Percentiles rank a stretch among this genome's conserved stretches.
Evolutionary conservation across 2,113 vertebrate genomes (phyloP).

Genomic region (Chascanopsetta lugubris): DNA sequence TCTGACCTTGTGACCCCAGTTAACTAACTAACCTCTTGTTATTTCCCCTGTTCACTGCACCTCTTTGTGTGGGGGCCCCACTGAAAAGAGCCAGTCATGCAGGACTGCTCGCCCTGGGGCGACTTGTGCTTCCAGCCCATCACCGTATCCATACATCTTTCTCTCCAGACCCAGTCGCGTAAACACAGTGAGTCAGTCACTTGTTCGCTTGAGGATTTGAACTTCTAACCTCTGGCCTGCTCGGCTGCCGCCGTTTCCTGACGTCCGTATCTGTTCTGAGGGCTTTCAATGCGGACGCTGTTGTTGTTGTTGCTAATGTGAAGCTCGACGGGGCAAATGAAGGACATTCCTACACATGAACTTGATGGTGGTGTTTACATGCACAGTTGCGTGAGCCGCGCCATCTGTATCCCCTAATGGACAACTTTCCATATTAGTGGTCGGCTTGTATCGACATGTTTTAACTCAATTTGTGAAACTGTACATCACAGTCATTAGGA

Average conservation of each 20-base stretch:
- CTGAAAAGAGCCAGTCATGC: slow-evolving; percentile 70
- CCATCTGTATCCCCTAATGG: not conserved
- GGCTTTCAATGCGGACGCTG: slow-evolving; percentile 2
- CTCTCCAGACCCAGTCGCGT: slow-evolving; percentile 12
- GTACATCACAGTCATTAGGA: not conserved
- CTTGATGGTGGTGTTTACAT: slow-evolving; percentile 22
- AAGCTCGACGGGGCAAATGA: slow-evolving; percentile 5
- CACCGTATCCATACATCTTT: slow-evolving; percentile 52
- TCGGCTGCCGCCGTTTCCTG: slow-evolving; percentile 18
- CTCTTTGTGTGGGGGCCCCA: slow-evolving; percentile 65
- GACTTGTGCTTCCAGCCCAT: slow-evolving; percentile 52
- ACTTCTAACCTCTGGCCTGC: slow-evolving; percentile 49
- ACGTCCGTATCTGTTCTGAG: not conserved
- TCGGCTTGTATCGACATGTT: slow-evolving; percentile 3
- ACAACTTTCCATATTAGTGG: not conserved
- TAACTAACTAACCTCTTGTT: slow-evolving; percentile 74
- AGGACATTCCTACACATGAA: slow-evolving; percentile 26
- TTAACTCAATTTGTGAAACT: not conserved
- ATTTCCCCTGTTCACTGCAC: slow-evolving; percentile 59
- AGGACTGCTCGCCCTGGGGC: slow-evolving; percentile 49
- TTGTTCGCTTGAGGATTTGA: slow-evolving; percentile 50
- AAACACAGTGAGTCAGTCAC: slow-evolving; percentile 51
- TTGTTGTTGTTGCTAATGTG: slow-evolving; percentile 23
- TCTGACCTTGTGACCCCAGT: slow-evolving; percentile 68
- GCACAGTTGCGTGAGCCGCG: not conserved